These are phyloP conservation scores for Amia ocellicauda DNA, from an alignment of 2,113 vertebrate species.

Conservation along the genomic window DNA sequence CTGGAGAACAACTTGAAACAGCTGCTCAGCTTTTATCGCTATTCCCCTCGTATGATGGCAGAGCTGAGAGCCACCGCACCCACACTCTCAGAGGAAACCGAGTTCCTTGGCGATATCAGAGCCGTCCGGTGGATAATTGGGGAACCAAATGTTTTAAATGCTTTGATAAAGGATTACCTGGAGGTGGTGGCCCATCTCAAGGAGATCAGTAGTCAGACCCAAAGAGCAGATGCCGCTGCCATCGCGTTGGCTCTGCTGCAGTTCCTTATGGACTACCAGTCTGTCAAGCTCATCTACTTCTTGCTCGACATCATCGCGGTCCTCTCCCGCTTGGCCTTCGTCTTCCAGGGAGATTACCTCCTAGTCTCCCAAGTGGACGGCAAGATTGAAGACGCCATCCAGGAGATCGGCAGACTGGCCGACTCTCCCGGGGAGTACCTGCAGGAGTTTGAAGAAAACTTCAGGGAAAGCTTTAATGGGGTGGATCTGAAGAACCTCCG, in stretches of 20 bases:
- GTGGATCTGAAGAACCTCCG: slow-evolving; percentile 87
- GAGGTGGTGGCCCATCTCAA: slow-evolving; percentile 92
- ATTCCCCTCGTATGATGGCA: slow-evolving; percentile 86
- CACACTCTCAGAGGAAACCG: slow-evolving; percentile 86
- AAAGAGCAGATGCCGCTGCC: slow-evolving; percentile 84
- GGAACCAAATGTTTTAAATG: slow-evolving; percentile 91
- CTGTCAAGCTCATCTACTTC: slow-evolving; percentile 93
- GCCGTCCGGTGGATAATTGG: slow-evolving; percentile 91
- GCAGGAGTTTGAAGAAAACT: slow-evolving; percentile 93
- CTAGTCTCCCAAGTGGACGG: slow-evolving; percentile 85
- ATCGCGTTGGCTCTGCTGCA: slow-evolving; percentile 89
- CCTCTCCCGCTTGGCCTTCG: slow-evolving; percentile 83
- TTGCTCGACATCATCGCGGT: slow-evolving; percentile 88
- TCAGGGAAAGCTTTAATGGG: slow-evolving; percentile 92
- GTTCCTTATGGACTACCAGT: slow-evolving; percentile 95
- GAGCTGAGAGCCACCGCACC: slow-evolving; percentile 83
- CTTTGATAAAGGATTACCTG: slow-evolving; percentile 92
- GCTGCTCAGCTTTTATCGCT: slow-evolving; percentile 91
- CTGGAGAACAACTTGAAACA: slow-evolving; percentile 94
- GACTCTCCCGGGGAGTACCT: slow-evolving; percentile 89
- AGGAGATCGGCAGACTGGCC: slow-evolving; percentile 85
- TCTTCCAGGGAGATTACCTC: slow-evolving; percentile 88
- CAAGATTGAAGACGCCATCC: slow-evolving; percentile 87
- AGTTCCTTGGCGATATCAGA: slow-evolving; percentile 90
- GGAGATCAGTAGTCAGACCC: slow-evolving; percentile 87